Evolutionary conservation across 2,113 vertebrate genomes (phyloP), one percentile per base, ranked within the genome.

Genomic region (Paramisgurnus dabryanus): DNA sequence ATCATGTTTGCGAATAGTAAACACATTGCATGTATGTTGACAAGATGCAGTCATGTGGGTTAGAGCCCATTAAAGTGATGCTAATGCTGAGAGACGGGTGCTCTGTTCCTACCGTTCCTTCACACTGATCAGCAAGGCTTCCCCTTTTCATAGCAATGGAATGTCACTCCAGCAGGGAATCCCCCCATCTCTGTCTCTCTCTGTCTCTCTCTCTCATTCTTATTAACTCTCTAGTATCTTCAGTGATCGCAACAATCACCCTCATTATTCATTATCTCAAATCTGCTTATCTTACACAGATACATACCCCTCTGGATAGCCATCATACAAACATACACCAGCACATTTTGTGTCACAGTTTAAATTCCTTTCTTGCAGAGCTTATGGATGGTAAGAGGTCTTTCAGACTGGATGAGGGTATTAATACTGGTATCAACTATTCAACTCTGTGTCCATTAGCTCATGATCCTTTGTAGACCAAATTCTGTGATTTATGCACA

Each of bases 211-310:
- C 53, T 78, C 22, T 57, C 18, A 55, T 49, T 55, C 6, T 15
- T 5, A 39, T 67, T 47, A 41, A 40, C 45, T 47, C 13, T 55
- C 12, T 60, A 12, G 57, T 71, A 68, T 69, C 75, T 75, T 45
- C 15, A 55, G 18, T 47, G 7, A 65, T 78, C 0, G 3, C 22
- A 63, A 70, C 71, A 76, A 64, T 82, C 73, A 78, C 76, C 76
- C 61, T 77, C 82, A 22, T 81, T 17, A 75, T 86, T 80, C 49
- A 80, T 84, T 79, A 78, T 85, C 77, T 76, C 63, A 82, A 85
- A 82, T 80, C 85, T 41, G 83, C 84, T 84, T 85, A 82, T 76
- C 66, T 77, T 67, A 68, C n/a, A 63, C 45, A 61, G 41, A 40
- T 49, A 74, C 69, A 82, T 12, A 74, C 75, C 22, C 34, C 11